These are phyloP conservation scores for Aleiodes leptofemur DNA, from an alignment of 2,888 invertebrate species.

Conservation along the genomic window DNA sequence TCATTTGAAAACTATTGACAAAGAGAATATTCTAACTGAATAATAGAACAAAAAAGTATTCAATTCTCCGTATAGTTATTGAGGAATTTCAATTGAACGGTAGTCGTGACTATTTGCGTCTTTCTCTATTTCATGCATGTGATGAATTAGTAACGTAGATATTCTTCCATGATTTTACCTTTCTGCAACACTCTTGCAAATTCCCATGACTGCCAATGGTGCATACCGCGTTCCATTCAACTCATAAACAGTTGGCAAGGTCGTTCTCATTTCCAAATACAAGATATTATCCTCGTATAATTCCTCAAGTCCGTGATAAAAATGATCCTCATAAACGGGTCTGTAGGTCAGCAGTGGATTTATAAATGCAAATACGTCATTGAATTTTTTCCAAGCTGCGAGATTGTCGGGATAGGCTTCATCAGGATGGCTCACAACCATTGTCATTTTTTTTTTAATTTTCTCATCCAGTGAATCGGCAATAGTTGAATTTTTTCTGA, in stretches of 20 bases:
- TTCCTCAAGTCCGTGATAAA: conserved; percentile 80
- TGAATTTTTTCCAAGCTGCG: conserved; percentile 80
- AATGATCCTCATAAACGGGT: conserved; percentile 82
- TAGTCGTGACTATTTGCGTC: too few relatives aligned
- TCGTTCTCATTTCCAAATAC: conserved; percentile 83
- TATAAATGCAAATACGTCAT: conserved; percentile 78
- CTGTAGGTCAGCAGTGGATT: conserved; percentile 79
- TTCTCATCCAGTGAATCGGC: conserved; percentile 75
- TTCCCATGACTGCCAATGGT: conserved; percentile 77
- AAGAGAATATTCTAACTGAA: too few relatives aligned
- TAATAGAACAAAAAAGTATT: too few relatives aligned
- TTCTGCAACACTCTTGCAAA: conserved; percentile 79
- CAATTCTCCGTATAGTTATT: too few relatives aligned
- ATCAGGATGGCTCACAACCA: conserved; percentile 77
- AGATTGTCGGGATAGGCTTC: conserved; percentile 77
- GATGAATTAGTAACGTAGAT: too few relatives aligned
- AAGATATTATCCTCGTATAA: conserved; percentile 82
- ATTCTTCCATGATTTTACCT: conserved; percentile 54
- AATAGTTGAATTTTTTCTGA: conserved; percentile 55
- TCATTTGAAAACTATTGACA: too few relatives aligned
- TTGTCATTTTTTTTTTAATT: conserved; percentile 77
- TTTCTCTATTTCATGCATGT: too few relatives aligned
- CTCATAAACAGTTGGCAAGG: conserved; percentile 81
- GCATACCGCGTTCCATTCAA: conserved; percentile 79
- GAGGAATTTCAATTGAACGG: too few relatives aligned